A percentile compares a stretch with the other conserved stretches of the same genome.
Conservation (phyloP, 30 jellyfish, hydroid and myxozoan genomes). For the Catostylus mosaicus region DNA sequence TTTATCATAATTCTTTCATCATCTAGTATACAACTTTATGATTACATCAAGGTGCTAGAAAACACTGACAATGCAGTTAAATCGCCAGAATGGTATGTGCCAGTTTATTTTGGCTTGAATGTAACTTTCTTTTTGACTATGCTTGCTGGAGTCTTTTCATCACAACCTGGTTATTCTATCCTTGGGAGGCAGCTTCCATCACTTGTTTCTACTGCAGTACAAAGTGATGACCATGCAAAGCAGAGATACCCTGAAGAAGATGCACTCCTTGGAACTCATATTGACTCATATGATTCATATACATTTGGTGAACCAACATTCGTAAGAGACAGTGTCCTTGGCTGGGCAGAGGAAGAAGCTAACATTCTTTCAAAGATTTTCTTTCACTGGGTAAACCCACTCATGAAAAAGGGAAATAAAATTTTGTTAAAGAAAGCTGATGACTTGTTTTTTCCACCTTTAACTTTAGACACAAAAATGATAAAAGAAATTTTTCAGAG, state of each 20-base stretch:
- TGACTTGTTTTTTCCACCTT: conserved; percentile 75
- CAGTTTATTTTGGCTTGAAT: conserved; percentile 23
- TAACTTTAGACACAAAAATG: conserved; percentile 61
- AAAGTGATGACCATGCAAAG: background rate
- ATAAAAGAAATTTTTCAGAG: conserved; percentile 73
- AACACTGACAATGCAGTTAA: background rate
- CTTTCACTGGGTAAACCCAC: conserved; percentile 85
- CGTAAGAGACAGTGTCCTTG: conserved; percentile 58
- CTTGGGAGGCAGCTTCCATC: conserved; percentile 59
- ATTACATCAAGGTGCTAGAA: background rate
- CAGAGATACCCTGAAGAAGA: conserved; percentile 34
- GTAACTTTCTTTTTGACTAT: background rate
- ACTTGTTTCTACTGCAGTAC: conserved; percentile 44
- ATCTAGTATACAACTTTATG: conserved; percentile 53
- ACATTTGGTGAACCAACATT: conserved; percentile 25
- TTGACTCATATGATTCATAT: conserved; percentile 61
- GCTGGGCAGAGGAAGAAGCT: conserved; percentile 82
- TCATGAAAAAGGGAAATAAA: conserved; percentile 79
- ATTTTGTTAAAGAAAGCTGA: conserved; percentile 64
- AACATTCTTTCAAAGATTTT: conserved; percentile 63
- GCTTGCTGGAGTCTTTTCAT: background rate
- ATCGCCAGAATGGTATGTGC: conserved; percentile 26
- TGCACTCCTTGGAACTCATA: conserved; percentile 57
- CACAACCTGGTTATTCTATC: background rate
- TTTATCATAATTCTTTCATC: conserved; percentile 46